Evolutionary conservation across 2,888 invertebrate species (phyloP), one percentile per base, ranked within the genome.

Genomic region (Merodon equestris): DNA sequence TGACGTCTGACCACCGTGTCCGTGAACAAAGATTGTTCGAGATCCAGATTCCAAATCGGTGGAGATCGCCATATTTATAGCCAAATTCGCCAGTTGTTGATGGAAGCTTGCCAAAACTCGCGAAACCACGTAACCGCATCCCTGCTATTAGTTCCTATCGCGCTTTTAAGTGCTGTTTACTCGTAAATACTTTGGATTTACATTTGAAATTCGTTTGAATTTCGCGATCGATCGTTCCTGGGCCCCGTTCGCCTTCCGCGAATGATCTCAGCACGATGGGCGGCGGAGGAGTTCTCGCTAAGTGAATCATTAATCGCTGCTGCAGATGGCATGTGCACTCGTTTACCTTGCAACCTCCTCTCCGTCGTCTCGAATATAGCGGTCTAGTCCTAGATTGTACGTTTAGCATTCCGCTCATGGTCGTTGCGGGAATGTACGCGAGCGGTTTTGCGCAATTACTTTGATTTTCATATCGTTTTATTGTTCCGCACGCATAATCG

Each of bases 391-490:
- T 7, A 27, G 27, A 27, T 2, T 27, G 7, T 27, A 27, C 27
- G 7, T 56, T 56, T 36, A 2, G 44, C 48, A 77, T 77, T 77
- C 76, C 34, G 34, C 7, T 61, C 72, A 38, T 51, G 76, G 56
- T 77, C 45, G 12, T n/a, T 5, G 42, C 18, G 61, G 61, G 51
- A 63, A 61, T 50, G 57, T 54, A 57, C 53, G 67, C 77, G 38
- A 18, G 67, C 61, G 15, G 56, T 51, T 77, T 73, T 77, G 63
- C 73, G 53, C 64, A 63, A 66, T 61, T 76, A 36, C 66, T 66
- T 76, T 71, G 71, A 71, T 57, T 67, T 60, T 57, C 34, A 48
- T 54, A 7, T 27, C 54, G 45, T 64, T 45, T 44, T 51, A 58
- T 27, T 27, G 27, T 27, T 27, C 7, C 7, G n/a, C n/a, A 27